A percentile compares a stretch with the other conserved stretches of the same genome.
These are phyloP conservation scores for Trileptium ribeirensis DNA, from an alignment of 2,888 invertebrate species.

Conservation along the genomic window DNA sequence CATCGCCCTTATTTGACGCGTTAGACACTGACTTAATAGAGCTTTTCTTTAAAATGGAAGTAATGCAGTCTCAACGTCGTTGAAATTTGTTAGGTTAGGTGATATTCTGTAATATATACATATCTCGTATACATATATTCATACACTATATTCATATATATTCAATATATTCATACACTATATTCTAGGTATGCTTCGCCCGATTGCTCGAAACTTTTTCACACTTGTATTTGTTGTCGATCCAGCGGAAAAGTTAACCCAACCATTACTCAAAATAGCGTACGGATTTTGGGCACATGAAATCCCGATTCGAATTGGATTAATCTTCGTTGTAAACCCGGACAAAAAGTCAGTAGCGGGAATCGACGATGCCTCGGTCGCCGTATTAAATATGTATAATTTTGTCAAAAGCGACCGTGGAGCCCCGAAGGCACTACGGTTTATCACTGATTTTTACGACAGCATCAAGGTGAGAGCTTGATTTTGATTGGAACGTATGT, in stretches of 20 bases:
- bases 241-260: conserved; percentile 65
- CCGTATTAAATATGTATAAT: conserved; percentile 79
- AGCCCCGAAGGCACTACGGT: conserved; percentile 67
- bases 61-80: too few relatives aligned
- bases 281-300: conserved; percentile 84
- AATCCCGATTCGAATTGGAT: conserved; percentile 76
- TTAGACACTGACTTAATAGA: too few relatives aligned
- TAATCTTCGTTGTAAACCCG: conserved; percentile 64
- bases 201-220: conserved; percentile 55
- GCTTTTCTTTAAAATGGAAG: too few relatives aligned
- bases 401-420: conserved; percentile 73
- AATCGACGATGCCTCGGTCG: conserved; percentile 67
- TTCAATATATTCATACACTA: too few relatives aligned
- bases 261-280: conserved; percentile 71
- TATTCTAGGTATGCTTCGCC: conserved; percentile 50
- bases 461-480: not conserved
- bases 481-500: too few relatives aligned
- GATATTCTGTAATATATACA: too few relatives aligned
- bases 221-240: conserved; percentile 77
- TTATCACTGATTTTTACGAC: conserved; percentile 64
- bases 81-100: too few relatives aligned
- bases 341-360: conserved; percentile 61
- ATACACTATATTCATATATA: too few relatives aligned
- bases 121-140: too few relatives aligned
- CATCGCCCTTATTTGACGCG: too few relatives aligned